Base-by-base conservation (phyloP, 2,888 invertebrate species). In the Idaea dimidiata region DNA sequence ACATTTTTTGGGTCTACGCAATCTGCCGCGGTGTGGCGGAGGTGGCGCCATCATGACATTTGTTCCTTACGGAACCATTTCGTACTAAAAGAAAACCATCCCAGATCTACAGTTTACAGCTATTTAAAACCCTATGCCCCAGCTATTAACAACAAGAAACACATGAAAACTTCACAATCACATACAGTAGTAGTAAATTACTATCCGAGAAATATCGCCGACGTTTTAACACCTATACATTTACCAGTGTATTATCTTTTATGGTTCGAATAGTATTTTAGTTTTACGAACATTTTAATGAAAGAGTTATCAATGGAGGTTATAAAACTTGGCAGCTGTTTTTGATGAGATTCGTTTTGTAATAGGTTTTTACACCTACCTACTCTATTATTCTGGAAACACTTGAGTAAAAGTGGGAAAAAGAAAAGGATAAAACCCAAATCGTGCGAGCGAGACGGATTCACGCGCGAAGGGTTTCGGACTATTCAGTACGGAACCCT, bases 191-290 rank as follows among this genome's bases (percentile, higher is more conserved):
- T 72, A 75, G 76, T 84, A 83, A 84, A 84, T 84, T 76, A 76
- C 71, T 58, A 69, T 64, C 71, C 70, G 66, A 72, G 82, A 80
- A 80, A 79, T 79, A 81, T 76, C 71, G 70, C 71, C 81, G 84
- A 85, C 86, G 81, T 78, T 82, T 83, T 83, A 82, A 83, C 79
- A 79, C 70, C 76, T 79, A 82, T 78, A 79, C 78, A 67, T 75
- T 72, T 66, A 63, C 65, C 67, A 75, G 76, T 77, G 77, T 76
- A 77, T 76, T 81, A 84, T 84, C 86, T 81, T 87, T 87, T 86
- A 88, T 88, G 43, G 43, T 8, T 10, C 43, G 43, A 3, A 43
- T 66, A 14, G 64, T 65, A 65, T 61, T 59, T 61, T 58, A 59
- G 17, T 59, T 71, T 66, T 71, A 70, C 43, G 43, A 43, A 43